A percentile compares a stretch with the other conserved stretches of the same genome.
phyloP scores from a whole-genome alignment of 2,797 vertebrate genomes.

The Pyrocephalus nanus region DNA sequence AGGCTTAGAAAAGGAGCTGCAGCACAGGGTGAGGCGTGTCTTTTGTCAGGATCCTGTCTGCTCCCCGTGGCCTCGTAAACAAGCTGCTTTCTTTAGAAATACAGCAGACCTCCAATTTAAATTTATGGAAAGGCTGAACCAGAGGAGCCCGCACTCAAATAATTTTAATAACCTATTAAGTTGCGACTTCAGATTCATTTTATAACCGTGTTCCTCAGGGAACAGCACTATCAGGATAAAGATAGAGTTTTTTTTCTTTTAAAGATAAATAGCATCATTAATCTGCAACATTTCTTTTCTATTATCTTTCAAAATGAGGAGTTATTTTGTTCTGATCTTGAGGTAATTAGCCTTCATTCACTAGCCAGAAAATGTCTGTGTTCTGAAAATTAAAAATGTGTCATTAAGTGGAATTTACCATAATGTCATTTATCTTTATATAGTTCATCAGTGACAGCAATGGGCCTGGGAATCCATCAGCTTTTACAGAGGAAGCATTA shows the following conservation, averaged over 20 bases:
- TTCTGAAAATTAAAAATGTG: constrained; percentile 99
- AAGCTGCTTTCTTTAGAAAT: constrained; percentile 72
- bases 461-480: constrained; percentile 86
- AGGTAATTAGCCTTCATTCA: constrained; percentile 93
- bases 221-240: constrained; percentile 89
- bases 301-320: constrained; percentile 88
- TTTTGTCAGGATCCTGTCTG: constrained; percentile 72
- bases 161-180: constrained; percentile 99
- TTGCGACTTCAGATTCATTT: constrained; percentile 99
- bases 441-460: constrained; percentile 88
- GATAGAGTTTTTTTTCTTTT: constrained; percentile 94
- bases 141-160: constrained; percentile 80
- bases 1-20: constrained; percentile 12
- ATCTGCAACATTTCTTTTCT: constrained; percentile 88
- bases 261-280: constrained; percentile 90
- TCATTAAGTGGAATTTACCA: constrained; percentile 99
- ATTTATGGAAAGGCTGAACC: constrained; percentile 82
- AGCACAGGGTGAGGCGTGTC: constrained; percentile 57
- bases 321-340: constrained; percentile 86
- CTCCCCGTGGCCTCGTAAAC: constrained; percentile 76
- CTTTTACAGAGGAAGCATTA: constrained; percentile 84
- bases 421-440: constrained; percentile 99
- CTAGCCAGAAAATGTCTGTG: constrained; percentile 87
- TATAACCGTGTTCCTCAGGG: constrained; percentile 95
- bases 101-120: constrained; percentile 78